Percentiles rank a stretch among this genome's conserved stretches.
These are phyloP conservation scores for Alfaro cultratus DNA, from an alignment of 2,797 vertebrate species.

Conservation along the genomic window DNA sequence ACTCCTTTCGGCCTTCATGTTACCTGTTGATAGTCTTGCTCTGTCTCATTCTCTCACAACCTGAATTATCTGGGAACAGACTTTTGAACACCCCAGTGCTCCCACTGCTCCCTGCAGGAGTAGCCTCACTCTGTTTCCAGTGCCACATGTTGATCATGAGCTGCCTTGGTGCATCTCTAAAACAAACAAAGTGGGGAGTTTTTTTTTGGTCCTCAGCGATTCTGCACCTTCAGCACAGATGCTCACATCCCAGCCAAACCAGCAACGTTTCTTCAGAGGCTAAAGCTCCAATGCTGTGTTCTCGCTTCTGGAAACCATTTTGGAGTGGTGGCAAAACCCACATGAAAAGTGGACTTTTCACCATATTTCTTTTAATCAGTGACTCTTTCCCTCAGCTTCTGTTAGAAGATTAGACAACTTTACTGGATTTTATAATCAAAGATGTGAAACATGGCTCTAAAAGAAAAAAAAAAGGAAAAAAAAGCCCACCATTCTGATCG, in stretches of 20 bases:
- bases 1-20: not conserved
- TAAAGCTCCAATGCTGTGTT: conserved; percentile 56
- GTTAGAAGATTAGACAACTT: conserved; percentile 75
- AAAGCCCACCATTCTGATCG: conserved; percentile 66
- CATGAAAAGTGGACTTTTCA: conserved; percentile 66
- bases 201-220: not conserved
- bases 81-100: not conserved
- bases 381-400: conserved; percentile 47
- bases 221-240: conserved; percentile 20
- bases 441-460: conserved; percentile 63
- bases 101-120: not conserved
- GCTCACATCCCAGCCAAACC: conserved; percentile 47
- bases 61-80: not conserved
- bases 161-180: not conserved
- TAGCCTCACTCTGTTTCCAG: not conserved
- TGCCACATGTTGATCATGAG: not conserved
- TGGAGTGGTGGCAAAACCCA: conserved; percentile 60
- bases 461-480: conserved; percentile 16
- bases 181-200: not conserved
- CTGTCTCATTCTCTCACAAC: not conserved
- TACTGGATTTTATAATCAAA: conserved; percentile 75
- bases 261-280: conserved; percentile 75
- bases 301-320: conserved; percentile 77
- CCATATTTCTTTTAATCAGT: conserved; percentile 19
- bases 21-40: not conserved